A percentile compares a stretch with the other conserved stretches of the same genome.
phyloP scores from a whole-genome alignment of 2,797 vertebrate species.

The Malurus leucopterus region DNA sequence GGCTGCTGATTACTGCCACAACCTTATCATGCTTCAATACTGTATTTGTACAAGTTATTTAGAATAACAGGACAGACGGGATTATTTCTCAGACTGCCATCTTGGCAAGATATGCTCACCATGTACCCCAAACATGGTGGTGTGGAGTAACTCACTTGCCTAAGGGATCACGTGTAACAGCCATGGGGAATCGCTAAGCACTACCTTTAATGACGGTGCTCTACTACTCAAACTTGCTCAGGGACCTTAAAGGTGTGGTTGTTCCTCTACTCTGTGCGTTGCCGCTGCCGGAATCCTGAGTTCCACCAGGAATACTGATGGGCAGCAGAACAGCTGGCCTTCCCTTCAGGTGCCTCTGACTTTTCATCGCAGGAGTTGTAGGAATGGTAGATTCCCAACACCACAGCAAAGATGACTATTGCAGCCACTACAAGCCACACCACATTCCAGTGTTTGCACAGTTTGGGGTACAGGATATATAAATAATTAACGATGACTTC shows the following conservation, averaged over 20 bases:
- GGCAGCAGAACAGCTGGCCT: slow-evolving; percentile 69
- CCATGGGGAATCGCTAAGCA: background rate
- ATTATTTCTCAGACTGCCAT: background rate
- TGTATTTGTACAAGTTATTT: background rate
- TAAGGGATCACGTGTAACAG: background rate
- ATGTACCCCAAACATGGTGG: background rate
- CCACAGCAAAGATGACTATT: slow-evolving; percentile 69
- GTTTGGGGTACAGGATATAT: slow-evolving; percentile 77
- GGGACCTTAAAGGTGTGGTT: background rate
- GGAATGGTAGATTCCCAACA: slow-evolving; percentile 74
- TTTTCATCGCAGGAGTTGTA: slow-evolving; percentile 73
- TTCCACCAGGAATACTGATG: slow-evolving; percentile 76
- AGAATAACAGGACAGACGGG: background rate
- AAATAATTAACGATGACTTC: slow-evolving; percentile 75
- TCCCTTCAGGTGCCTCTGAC: slow-evolving; percentile 63
- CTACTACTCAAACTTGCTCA: background rate
- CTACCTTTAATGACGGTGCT: slow-evolving; percentile 5
- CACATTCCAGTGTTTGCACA: slow-evolving; percentile 77
- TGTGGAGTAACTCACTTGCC: background rate
- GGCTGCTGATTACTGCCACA: background rate
- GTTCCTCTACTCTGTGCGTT: slow-evolving; percentile 57
- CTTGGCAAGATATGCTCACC: background rate
- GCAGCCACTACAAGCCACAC: slow-evolving; percentile 75
- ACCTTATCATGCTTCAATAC: background rate
- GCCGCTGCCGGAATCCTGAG: slow-evolving; percentile 73